Conservation (phyloP, 1,140 invertebrate genomes). For the Drosophila nasuta region DNA sequence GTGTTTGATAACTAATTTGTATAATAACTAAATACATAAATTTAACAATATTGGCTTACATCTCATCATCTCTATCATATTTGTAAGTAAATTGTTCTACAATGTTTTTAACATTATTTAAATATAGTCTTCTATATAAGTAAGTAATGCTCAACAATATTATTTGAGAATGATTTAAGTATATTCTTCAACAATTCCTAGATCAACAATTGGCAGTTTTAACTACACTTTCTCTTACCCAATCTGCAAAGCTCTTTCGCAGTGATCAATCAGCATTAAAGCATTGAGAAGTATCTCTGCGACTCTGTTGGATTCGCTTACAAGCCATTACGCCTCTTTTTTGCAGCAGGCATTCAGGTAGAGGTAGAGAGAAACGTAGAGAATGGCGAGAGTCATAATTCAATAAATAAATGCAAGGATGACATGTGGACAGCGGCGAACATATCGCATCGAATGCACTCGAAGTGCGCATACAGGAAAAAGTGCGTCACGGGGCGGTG, state of each 20-base stretch:
- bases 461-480: slow-evolving; percentile 53
- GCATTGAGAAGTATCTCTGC: background rate
- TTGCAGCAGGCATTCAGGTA: slow-evolving; percentile 2
- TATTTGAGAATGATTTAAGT: too few species aligned
- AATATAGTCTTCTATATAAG: too few species aligned
- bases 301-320: slow-evolving; percentile 13
- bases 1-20: too few species aligned
- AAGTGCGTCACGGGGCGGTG: slow-evolving; percentile 37
- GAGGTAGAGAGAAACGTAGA: background rate
- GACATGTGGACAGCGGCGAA: slow-evolving; percentile 58
- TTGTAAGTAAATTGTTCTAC: too few species aligned
- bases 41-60: too few species aligned
- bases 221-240: too few species aligned
- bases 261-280: slow-evolving; percentile 53
- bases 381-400: slow-evolving; percentile 56
- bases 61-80: too few species aligned
- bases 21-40: too few species aligned
- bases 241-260: background rate
- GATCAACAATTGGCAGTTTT: too few species aligned
- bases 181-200: too few species aligned
- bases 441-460: slow-evolving; percentile 75
- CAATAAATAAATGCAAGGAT: slow-evolving; percentile 79
- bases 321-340: slow-evolving; percentile 40
- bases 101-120: too few species aligned
- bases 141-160: too few species aligned